A percentile compares a stretch with the other conserved stretches of the same genome.
These are phyloP conservation scores for Gracilinanus agilis DNA, from an alignment of 2,113 vertebrate species.

Conservation along the genomic window DNA sequence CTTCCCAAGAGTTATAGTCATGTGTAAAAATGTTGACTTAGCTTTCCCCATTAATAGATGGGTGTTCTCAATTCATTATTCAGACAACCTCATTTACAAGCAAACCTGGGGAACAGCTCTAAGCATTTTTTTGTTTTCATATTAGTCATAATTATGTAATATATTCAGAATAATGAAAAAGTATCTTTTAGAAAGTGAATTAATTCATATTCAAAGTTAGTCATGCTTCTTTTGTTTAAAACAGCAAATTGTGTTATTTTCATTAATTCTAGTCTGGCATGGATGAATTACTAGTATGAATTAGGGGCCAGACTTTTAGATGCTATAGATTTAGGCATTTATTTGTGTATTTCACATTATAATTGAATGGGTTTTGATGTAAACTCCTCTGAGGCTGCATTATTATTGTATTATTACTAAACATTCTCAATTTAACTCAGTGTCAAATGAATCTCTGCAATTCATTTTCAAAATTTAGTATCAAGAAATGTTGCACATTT, in stretches of 20 bases:
- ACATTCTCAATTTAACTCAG: slow-evolving; percentile 2
- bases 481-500: background rate
- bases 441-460: background rate
- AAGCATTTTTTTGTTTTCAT: slow-evolving; percentile 39
- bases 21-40: slow-evolving; percentile 8
- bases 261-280: slow-evolving; percentile 20
- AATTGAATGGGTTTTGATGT: background rate
- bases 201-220: background rate
- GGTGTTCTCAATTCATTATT: background rate
- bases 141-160: background rate
- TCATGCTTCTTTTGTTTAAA: slow-evolving; percentile 11
- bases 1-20: background rate
- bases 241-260: background rate
- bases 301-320: background rate
- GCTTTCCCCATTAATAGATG: background rate
- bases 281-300: background rate
- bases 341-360: background rate
- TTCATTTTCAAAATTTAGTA: slow-evolving; percentile 18
- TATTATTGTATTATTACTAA: slow-evolving; percentile 17
- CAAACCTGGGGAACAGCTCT: background rate
- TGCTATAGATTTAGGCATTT: background rate
- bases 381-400: background rate
- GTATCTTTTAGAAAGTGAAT: background rate
- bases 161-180: background rate
- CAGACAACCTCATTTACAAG: slow-evolving; percentile 1